phyloP scores from a whole-genome alignment of 1,140 invertebrate genomes.

The Bombus affinis region DNA sequence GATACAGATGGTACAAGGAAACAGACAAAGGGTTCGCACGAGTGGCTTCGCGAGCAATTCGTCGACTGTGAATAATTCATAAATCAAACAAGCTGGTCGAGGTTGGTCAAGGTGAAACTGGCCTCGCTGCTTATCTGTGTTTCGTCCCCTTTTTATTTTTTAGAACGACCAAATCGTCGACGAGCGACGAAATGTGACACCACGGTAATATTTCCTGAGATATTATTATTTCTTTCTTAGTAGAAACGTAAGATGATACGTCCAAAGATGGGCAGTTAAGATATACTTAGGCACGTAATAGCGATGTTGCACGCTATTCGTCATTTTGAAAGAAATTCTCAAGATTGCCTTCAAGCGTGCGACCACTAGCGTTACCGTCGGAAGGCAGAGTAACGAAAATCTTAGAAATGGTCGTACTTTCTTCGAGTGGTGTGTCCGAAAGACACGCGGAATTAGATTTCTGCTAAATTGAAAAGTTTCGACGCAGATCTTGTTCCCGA shows the following conservation, averaged over 20 bases:
- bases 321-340: neutral
- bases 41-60: constrained; percentile 28
- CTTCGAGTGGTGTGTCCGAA: neutral
- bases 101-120: constrained; percentile 46
- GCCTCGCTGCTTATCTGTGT: neutral
- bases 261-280: neutral
- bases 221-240: neutral
- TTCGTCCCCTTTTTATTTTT: neutral
- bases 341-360: neutral
- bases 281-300: neutral
- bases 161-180: neutral
- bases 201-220: neutral
- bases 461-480: neutral
- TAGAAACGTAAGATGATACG: neutral
- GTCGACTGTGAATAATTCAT: constrained; percentile 61
- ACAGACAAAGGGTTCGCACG: constrained; percentile 4
- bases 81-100: constrained; percentile 36
- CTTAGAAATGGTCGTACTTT: neutral
- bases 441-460: neutral
- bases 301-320: neutral
- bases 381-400: neutral
- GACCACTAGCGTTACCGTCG: neutral
- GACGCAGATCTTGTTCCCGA: too few relatives aligned
- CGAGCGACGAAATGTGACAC: neutral
- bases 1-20: too few relatives aligned